phyloP scores from a whole-genome alignment of 2,888 invertebrate species.

The Drosophila gaucha region DNA sequence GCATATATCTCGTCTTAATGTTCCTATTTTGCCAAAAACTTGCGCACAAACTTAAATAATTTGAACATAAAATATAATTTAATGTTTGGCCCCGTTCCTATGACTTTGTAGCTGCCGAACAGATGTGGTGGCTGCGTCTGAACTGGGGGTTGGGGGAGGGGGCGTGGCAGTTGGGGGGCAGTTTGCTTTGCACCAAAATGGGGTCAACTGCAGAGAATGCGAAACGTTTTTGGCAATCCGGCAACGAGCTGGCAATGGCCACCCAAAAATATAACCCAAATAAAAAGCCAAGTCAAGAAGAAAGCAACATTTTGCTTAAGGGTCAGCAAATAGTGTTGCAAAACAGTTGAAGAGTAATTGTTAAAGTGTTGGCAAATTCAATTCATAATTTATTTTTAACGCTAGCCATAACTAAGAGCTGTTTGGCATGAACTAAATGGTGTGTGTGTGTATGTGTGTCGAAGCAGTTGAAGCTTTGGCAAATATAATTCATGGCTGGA shows the following conservation, averaged over 20 bases:
- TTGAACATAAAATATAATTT: constrained; percentile 78
- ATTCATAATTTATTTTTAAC: neutral
- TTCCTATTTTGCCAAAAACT: constrained; percentile 71
- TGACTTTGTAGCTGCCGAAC: neutral
- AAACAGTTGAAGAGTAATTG: neutral
- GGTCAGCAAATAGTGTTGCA: constrained; percentile 14
- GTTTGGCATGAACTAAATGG: neutral
- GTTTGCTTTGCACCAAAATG: constrained; percentile 25
- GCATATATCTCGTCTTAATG: constrained; percentile 49
- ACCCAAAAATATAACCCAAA: neutral
- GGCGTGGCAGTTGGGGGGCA: neutral
- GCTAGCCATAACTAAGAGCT: too few species aligned
- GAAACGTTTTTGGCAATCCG: constrained; percentile 56
- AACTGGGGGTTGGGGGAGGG: neutral
- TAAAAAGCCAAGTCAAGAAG: constrained; percentile 5
- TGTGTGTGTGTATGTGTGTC: too few species aligned
- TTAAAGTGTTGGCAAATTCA: neutral
- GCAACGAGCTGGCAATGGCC: constrained; percentile 34
- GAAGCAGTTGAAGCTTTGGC: too few species aligned
- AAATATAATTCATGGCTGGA: too few species aligned
- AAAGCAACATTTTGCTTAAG: constrained; percentile 19
- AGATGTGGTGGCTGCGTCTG: neutral
- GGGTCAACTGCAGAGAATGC: constrained; percentile 60
- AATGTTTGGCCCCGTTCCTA: constrained; percentile 43
- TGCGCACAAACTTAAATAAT: constrained; percentile 70